Percentiles rank a stretch among this genome's conserved stretches.
phyloP scores from a whole-genome alignment of 1,140 invertebrate species.

The Zaprionus davidi region DNA sequence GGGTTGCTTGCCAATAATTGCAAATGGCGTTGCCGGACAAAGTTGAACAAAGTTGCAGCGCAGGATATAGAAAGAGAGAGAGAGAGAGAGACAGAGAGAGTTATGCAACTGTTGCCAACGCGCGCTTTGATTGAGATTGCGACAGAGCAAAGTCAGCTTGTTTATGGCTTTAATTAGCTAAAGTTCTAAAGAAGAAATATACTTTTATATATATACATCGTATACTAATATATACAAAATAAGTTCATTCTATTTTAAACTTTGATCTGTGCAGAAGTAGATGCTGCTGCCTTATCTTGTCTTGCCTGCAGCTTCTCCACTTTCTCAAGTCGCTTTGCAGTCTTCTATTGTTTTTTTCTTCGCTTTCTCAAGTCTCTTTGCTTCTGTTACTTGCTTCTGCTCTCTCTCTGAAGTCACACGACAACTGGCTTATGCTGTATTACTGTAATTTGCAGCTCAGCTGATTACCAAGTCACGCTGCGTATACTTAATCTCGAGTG shows the following conservation, averaged over 20 bases:
- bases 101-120: background rate
- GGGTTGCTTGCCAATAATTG: slow-evolving; percentile 43
- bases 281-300: background rate
- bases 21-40: slow-evolving; percentile 26
- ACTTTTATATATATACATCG: background rate
- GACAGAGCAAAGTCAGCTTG: background rate
- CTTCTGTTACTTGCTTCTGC: too few relatives aligned
- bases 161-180: slow-evolving; percentile 17
- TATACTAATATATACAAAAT: background rate
- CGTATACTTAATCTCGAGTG: slow-evolving; percentile 30
- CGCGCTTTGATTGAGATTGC: slow-evolving; percentile 4
- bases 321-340: background rate
- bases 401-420: too few relatives aligned
- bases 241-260: background rate
- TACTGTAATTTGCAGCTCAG: too few relatives aligned
- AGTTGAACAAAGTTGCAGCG: background rate
- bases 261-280: background rate
- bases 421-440: too few relatives aligned
- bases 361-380: background rate
- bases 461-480: background rate
- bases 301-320: background rate
- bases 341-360: background rate
- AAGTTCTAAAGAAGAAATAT: background rate
- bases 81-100: background rate
- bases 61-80: background rate